phyloP scores from a whole-genome alignment of 2,888 invertebrate genomes.

The Leptinotarsa peninsularis region DNA sequence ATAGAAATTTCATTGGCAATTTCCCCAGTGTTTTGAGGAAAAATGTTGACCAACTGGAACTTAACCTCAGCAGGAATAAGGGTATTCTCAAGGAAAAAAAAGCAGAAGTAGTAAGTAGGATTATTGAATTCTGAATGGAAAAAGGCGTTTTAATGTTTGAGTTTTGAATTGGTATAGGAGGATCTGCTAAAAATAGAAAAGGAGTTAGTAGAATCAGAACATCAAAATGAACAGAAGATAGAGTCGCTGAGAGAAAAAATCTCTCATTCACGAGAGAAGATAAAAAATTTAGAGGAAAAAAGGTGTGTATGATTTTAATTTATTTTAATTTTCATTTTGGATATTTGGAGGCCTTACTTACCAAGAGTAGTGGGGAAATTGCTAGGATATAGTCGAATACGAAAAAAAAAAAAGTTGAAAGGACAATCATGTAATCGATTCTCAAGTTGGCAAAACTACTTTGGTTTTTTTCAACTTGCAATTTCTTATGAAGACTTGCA shows the following conservation, averaged over 20 bases:
- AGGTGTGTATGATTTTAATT: conserved; percentile 17
- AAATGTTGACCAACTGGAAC: neutral
- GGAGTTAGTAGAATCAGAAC: neutral
- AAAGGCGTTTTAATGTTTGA: too few relatives aligned
- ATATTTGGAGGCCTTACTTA: too few relatives aligned
- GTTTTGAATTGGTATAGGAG: conserved; percentile 22
- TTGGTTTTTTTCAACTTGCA: too few relatives aligned
- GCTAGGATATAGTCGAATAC: too few relatives aligned
- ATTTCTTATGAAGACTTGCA: too few relatives aligned
- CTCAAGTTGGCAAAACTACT: too few relatives aligned
- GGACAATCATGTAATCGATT: too few relatives aligned
- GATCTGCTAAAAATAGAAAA: conserved; percentile 17
- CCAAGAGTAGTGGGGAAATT: too few relatives aligned
- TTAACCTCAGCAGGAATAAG: neutral
- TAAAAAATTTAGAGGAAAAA: conserved; percentile 19
- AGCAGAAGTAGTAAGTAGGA: conserved; percentile 5
- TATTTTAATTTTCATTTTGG: neutral
- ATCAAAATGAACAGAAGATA: conserved; percentile 27
- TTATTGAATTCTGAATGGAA: neutral
- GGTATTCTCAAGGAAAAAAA: neutral
- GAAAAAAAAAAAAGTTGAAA: too few relatives aligned
- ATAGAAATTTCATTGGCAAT: neutral
- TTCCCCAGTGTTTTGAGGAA: neutral
- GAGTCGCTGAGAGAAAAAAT: conserved; percentile 13
- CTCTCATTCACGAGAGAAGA: conserved; percentile 21